Evolutionary conservation across 2,797 vertebrate species (phyloP).

Genomic region (Phalanger gymnotis): DNA sequence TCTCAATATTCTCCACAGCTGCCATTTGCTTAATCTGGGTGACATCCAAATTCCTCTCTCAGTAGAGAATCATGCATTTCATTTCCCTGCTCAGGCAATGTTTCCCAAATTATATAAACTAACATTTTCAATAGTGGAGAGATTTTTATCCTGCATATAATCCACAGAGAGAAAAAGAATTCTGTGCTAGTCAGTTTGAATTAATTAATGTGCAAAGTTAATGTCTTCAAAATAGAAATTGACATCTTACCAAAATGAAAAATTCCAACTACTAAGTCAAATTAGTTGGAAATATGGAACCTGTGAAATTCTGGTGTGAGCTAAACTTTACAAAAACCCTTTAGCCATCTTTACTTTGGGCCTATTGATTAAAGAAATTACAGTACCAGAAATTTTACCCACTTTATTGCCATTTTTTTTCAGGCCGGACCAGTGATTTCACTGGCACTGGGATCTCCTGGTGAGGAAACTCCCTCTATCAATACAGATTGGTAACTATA

Average conservation of each 20-base stretch:
- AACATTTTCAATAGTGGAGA: neutral
- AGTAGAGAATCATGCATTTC: neutral
- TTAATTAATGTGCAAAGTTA: conserved; percentile 23
- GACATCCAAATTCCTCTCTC: neutral
- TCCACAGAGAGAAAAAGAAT: conserved; percentile 19
- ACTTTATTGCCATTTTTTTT: neutral
- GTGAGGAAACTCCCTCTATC: neutral
- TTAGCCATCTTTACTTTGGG: neutral
- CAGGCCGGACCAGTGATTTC: neutral
- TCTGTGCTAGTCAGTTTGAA: neutral
- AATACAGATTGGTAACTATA: neutral
- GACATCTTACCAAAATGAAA: conserved; percentile 19
- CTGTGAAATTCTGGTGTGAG: conserved; percentile 22
- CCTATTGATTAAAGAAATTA: conserved; percentile 34
- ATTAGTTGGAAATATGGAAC: neutral
- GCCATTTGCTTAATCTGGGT: conserved; percentile 63
- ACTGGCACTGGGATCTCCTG: neutral
- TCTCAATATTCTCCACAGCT: neutral
- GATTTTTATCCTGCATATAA: neutral
- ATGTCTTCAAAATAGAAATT: conserved; percentile 37
- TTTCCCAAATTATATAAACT: conserved; percentile 52
- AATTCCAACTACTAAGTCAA: neutral
- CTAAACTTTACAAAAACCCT: neutral
- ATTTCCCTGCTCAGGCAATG: conserved; percentile 20
- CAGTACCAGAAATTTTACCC: conserved; percentile 46